Conservation (phyloP, 2,888 invertebrate genomes). For the Cephus nigrinus region DNA sequence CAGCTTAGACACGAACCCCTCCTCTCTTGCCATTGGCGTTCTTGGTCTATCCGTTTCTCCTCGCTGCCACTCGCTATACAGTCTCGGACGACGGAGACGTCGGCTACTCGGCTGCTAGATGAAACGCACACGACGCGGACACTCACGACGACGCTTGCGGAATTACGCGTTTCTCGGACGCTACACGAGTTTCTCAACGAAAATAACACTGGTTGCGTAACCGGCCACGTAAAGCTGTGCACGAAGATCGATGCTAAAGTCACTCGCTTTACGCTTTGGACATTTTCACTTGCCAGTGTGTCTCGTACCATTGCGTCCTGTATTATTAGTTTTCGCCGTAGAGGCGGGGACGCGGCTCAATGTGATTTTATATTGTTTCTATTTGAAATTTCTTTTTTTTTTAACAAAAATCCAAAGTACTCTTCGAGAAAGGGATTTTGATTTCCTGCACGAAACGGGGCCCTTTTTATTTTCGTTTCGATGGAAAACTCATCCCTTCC, state of each 20-base stretch:
- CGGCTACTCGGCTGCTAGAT: neutral
- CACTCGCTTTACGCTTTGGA: neutral
- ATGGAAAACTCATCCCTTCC: neutral
- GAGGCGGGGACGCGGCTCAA: neutral
- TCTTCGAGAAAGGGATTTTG: neutral
- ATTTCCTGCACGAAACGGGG: neutral
- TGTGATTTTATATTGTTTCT: neutral
- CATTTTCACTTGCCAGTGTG: neutral
- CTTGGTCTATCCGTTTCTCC: neutral
- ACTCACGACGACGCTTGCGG: neutral
- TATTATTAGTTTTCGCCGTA: neutral
- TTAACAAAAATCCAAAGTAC: neutral
- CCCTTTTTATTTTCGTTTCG: neutral
- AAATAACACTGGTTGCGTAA: constrained; percentile 1
- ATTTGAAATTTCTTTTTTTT: neutral
- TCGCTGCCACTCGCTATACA: neutral
- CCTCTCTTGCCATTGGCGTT: neutral
- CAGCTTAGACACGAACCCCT: neutral
- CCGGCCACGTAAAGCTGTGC: neutral
- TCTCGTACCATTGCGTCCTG: neutral
- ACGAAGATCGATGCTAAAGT: neutral
- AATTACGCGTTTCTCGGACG: neutral
- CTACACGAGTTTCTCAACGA: neutral
- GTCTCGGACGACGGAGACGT: neutral
- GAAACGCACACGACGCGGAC: neutral